Conservation (phyloP, 2,797 vertebrate genomes). For the Masticophis lateralis region DNA sequence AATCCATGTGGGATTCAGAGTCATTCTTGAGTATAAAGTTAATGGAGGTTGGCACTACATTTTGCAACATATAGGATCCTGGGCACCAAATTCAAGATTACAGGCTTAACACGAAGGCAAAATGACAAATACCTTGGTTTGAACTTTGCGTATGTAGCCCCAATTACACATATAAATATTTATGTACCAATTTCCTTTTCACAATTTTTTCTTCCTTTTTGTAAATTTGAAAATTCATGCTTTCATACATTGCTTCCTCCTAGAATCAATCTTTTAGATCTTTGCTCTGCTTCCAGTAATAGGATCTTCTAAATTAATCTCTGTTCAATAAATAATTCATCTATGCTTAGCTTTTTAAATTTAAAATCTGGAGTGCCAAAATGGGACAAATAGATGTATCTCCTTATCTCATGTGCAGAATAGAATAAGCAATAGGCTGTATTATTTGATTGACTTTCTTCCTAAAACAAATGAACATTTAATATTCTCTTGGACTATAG, state of each 20-base stretch:
- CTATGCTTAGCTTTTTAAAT: constrained; percentile 48
- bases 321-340: constrained; percentile 44
- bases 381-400: constrained; percentile 38
- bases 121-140: neutral
- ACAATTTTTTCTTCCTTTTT: neutral
- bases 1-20: neutral
- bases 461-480: constrained; percentile 58
- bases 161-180: neutral
- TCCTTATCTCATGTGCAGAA: constrained; percentile 27
- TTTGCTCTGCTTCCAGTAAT: constrained; percentile 54
- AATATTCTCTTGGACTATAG: constrained; percentile 51
- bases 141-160: neutral
- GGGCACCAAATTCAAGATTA: neutral
- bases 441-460: constrained; percentile 46
- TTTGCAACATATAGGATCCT: neutral
- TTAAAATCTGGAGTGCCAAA: constrained; percentile 47
- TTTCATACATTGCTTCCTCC: constrained; percentile 17
- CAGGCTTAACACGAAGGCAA: neutral
- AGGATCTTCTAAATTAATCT: constrained; percentile 27
- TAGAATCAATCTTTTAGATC: constrained; percentile 22
- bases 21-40: neutral
- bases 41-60: neutral
- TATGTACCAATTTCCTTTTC: neutral
- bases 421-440: constrained; percentile 41
- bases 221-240: constrained; percentile 30